These are phyloP conservation scores for Eurytoma adleriae DNA, from an alignment of 2,888 invertebrate genomes.

Conservation along the genomic window DNA sequence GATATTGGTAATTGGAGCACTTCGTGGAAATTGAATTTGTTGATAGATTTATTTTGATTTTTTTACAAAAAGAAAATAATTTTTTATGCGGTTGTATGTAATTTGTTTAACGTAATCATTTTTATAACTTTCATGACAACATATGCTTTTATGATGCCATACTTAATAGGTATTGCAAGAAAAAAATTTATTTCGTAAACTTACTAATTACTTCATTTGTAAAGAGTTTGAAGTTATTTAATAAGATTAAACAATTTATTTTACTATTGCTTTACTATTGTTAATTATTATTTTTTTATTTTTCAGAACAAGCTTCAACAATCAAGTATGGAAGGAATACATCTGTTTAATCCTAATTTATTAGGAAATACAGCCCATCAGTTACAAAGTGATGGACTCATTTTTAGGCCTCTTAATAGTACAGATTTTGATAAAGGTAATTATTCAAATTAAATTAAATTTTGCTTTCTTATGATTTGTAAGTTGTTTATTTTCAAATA, in stretches of 20 bases:
- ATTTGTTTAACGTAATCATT: not conserved
- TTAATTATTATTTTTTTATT: not conserved
- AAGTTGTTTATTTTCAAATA: slow-evolving; percentile 29
- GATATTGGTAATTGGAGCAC: not conserved
- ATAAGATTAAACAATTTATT: not conserved
- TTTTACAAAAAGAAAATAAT: not conserved
- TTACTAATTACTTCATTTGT: not conserved
- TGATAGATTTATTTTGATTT: no score
- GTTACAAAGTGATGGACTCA: slow-evolving; percentile 77
- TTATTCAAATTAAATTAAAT: slow-evolving; percentile 20
- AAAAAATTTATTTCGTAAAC: not conserved
- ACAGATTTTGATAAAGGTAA: slow-evolving; percentile 87
- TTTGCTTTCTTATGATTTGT: slow-evolving; percentile 14
- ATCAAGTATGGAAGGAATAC: slow-evolving; percentile 58
- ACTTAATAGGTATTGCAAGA: not conserved
- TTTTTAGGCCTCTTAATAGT: slow-evolving; percentile 87
- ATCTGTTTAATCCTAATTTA: slow-evolving; percentile 68
- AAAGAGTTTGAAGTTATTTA: not conserved
- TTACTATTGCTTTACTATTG: not conserved
- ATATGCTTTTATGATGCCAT: not conserved
- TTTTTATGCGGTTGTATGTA: not conserved
- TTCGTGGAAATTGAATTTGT: not conserved
- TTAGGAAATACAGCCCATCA: slow-evolving; percentile 67
- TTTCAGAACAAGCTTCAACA: not conserved
- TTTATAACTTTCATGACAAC: not conserved